Base-by-base conservation (phyloP, 2,113 vertebrate species). In the Corvus hawaiiensis region DNA sequence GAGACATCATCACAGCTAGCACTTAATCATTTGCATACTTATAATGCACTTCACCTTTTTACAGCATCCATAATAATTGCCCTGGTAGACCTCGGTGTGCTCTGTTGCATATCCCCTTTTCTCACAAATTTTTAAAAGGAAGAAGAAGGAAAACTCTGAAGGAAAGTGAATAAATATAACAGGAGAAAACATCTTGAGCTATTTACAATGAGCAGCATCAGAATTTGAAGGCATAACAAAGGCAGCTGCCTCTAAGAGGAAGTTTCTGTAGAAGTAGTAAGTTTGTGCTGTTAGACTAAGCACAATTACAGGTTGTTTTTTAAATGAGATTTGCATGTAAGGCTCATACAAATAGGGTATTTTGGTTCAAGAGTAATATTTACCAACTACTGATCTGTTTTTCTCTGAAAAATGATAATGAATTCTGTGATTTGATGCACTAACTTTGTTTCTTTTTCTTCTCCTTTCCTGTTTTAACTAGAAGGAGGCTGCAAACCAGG, bases 401-500 rank as follows among this genome's bases (percentile, higher is more conserved):
- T 86, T 69, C 52, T 77, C 26, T 84, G 33, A 14, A 78, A 80
- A 92, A 84, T 52, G 37, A 17, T 3, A 1, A 67, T 49, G 39
- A 48, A 43, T 59, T 92, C 27, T 7, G 1, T 62, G 39, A 52
- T 84, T 71, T 55, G 49, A 11, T 55, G 48, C 48, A 30, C 46
- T 94, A 26, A 95, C 18, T 64, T 66, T 51, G 27, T 46, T 78
- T 52, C 8, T 37, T 69, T 78, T 61, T 67, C 15, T 86, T 85
- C 78, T 71, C 22, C 32, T 73, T 94, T 84, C 46, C 44, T 89
- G 39, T 73, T 85, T 30, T 46, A 86, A 77, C 59, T 66, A 95
- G 76, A 90, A 87, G 39, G 64, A 91, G 64, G 67, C 83, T 98
- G 98, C 94, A 97, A 97, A 62, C 90, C 79, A 64, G 98, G 98